Percentiles rank a stretch among this genome's conserved stretches.
Evolutionary conservation across 2,113 vertebrate genomes (phyloP).

Genomic region (Leucopternis melanops): DNA sequence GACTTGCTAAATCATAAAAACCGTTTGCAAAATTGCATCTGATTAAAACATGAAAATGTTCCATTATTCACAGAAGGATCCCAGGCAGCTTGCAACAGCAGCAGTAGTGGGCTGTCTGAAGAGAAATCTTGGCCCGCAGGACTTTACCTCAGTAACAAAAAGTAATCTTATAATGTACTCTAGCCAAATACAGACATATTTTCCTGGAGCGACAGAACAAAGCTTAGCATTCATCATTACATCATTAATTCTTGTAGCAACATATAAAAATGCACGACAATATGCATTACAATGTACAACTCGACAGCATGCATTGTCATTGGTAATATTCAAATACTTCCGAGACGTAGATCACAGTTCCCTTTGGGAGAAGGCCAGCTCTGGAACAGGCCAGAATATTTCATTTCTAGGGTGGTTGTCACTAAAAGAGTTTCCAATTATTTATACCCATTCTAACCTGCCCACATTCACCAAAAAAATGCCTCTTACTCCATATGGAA

Average conservation of each 20-base stretch:
- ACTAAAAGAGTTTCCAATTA: background rate
- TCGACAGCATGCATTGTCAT: background rate
- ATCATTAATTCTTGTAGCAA: conserved; percentile 22
- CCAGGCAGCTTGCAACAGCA: background rate
- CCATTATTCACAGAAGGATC: conserved; percentile 65
- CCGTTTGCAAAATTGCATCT: conserved; percentile 73
- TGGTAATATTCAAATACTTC: background rate
- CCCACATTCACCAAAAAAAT: background rate
- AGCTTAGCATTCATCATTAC: conserved; percentile 4
- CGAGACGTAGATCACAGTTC: background rate
- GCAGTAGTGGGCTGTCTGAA: background rate
- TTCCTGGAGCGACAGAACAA: background rate
- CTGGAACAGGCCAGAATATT: background rate
- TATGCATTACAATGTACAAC: background rate
- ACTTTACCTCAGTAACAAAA: background rate
- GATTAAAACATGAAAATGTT: conserved; percentile 74
- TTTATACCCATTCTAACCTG: background rate
- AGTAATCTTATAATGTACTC: background rate
- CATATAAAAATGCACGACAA: background rate
- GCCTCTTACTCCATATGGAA: background rate
- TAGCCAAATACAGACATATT: background rate
- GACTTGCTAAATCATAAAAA: conserved; percentile 81
- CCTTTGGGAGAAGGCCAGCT: background rate
- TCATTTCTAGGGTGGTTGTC: background rate
- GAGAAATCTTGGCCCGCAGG: background rate